Evolutionary conservation across 2,113 vertebrate genomes (phyloP).

Genomic region (Pelobates fuscus): DNA sequence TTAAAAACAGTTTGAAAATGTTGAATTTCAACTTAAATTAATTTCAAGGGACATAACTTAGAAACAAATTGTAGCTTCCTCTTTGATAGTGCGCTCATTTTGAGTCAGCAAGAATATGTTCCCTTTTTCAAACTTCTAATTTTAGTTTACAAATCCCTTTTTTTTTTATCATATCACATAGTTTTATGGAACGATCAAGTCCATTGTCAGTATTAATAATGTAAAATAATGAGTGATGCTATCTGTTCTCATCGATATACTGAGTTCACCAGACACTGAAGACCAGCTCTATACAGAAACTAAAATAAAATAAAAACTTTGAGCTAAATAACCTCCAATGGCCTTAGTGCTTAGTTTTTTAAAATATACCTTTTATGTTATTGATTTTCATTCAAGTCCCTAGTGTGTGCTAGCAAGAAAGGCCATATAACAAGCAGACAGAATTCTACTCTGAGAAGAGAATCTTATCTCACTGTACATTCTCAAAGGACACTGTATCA

Average conservation of each 20-base stretch:
- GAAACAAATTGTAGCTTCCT: neutral
- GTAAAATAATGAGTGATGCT: neutral
- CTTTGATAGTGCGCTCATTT: neutral
- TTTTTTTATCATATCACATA: neutral
- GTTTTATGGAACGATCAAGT: neutral
- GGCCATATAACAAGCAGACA: conserved; percentile 41
- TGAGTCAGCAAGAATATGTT: too few relatives aligned
- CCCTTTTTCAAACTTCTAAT: neutral
- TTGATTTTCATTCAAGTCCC: conserved; percentile 38
- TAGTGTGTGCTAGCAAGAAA: conserved; percentile 27
- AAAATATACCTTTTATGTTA: conserved; percentile 32
- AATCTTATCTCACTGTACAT: conserved; percentile 52
- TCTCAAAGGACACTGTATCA: conserved; percentile 40
- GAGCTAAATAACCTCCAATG: conserved; percentile 28
- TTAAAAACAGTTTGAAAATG: too few relatives aligned
- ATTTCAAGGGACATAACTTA: too few relatives aligned
- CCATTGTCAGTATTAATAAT: neutral
- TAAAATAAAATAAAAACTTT: conserved; percentile 12
- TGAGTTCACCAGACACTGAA: neutral
- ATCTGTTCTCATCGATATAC: neutral
- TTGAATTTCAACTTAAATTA: too few relatives aligned
- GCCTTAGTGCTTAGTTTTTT: conserved; percentile 3
- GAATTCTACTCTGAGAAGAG: conserved; percentile 36
- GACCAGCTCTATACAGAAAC: neutral
- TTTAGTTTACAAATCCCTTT: too few relatives aligned